Evolutionary conservation across 2,888 invertebrate genomes (phyloP), one percentile per base, ranked within the genome.

Genomic region (Eupithecia exiguata): DNA sequence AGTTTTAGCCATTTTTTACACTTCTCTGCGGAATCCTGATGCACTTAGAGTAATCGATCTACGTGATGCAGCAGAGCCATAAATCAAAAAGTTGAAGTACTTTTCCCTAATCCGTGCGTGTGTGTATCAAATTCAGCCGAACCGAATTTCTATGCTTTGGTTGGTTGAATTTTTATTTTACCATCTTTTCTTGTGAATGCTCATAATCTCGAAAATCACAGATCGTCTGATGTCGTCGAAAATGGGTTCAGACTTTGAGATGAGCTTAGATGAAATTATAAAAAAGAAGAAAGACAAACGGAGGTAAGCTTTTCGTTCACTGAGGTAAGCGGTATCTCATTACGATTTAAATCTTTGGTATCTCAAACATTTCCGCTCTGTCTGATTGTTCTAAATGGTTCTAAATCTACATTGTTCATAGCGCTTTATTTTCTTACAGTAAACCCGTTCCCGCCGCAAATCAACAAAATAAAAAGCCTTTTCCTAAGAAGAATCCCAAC

Each of bases 191-290:
- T 58, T 58, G 58, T 58, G 58, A 21, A 25, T 58, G 12, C 5
- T 25, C 4, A 21, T 7, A 5, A 21, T 25, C 12, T 25, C 5
- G 25, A 58, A 5, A 12, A 65, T 10, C n/a, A 36, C n/a, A 10
- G 63, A 5, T n/a, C n/a, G 16, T 62, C 7, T 62, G 35, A 30
- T 21, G 9, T 35, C 30, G 35, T n/a, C n/a, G 18, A 58, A 72
- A 80, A 93, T 92, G 93, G 83, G 91, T 80, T 90, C 93, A 0
- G 87, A 84, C 75, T 84, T 92, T 67, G 89, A 93, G 77, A 92
- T 94, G 92, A 94, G 94, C 80, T 86, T 94, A 78, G 94, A 94
- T 84, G 94, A 94, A 84, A 94, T 94, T 46, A 94, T 94, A 68
- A 85, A 89, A 79, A 91, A 90, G 81, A 93, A 89, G 83, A 91